These are phyloP conservation scores for Hucho hucho DNA, from an alignment of 2,113 vertebrate genomes.

Conservation along the genomic window DNA sequence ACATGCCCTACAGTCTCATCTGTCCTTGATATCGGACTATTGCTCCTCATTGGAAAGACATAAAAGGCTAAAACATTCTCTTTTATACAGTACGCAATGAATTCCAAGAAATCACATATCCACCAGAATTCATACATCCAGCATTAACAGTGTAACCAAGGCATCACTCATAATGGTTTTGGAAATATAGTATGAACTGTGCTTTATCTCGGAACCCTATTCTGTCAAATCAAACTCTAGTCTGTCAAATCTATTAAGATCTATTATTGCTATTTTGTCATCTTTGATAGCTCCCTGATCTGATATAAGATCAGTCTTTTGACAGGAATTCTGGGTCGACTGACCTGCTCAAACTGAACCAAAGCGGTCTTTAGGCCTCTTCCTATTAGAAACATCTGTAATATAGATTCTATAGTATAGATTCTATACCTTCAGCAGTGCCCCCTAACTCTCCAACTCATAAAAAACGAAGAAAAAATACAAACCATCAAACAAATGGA, in stretches of 20 bases:
- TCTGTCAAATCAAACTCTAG: too few species aligned
- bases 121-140: neutral
- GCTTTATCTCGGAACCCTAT: constrained; percentile 42
- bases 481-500: neutral
- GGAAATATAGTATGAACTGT: constrained; percentile 47
- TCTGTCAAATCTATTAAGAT: constrained; percentile 23
- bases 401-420: too few species aligned
- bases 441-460: constrained; percentile 9
- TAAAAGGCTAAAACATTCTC: neutral
- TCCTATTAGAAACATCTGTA: neutral
- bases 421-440: constrained; percentile 48
- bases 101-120: neutral
- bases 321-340: neutral
- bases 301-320: neutral
- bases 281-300: constrained; percentile 16
- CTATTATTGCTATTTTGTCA: constrained; percentile 53
- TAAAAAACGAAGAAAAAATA: neutral
- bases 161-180: neutral
- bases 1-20: too few species aligned
- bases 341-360: neutral
- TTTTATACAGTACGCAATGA: neutral
- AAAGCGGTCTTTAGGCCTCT: neutral
- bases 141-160: neutral
- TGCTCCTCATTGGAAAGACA: neutral
- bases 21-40: too few species aligned